Conservation (phyloP, 2,888 invertebrate species). For the Eristalis arbustorum region DNA sequence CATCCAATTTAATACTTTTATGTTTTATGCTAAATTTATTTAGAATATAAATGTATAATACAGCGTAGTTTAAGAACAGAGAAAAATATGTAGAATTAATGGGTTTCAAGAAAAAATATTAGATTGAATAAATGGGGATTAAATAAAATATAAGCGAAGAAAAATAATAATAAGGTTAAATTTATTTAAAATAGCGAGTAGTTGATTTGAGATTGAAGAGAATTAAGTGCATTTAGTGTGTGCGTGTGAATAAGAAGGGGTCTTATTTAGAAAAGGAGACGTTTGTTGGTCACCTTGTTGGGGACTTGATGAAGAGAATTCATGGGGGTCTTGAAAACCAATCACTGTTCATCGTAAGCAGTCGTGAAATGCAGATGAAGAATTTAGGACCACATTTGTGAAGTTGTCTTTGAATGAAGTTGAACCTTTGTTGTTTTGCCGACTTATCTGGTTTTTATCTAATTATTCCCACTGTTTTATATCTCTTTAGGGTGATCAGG, state of each 20-base stretch:
- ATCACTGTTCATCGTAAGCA: too few species aligned
- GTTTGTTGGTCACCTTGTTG: too few species aligned
- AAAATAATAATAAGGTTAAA: background rate
- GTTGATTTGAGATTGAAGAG: background rate
- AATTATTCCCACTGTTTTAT: too few species aligned
- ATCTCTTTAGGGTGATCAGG: too few species aligned
- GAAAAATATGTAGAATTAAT: background rate
- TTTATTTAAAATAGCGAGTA: background rate
- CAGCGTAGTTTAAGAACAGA: slow-evolving; percentile 6
- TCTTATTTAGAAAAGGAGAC: background rate
- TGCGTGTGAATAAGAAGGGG: background rate
- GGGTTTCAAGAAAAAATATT: background rate
- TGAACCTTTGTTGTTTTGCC: too few species aligned
- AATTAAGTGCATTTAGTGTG: background rate
- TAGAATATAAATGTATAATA: slow-evolving; percentile 30
- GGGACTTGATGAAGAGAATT: too few species aligned
- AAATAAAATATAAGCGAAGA: background rate
- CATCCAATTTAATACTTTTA: slow-evolving; percentile 62
- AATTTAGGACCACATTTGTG: too few species aligned
- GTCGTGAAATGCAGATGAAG: too few species aligned
- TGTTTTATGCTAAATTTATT: slow-evolving; percentile 42
- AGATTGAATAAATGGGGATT: background rate
- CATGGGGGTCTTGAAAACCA: too few species aligned
- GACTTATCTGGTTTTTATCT: too few species aligned
- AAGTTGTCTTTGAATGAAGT: too few species aligned